phyloP scores from a whole-genome alignment of 2,888 invertebrate genomes.

The Perizoma flavofasciatum region DNA sequence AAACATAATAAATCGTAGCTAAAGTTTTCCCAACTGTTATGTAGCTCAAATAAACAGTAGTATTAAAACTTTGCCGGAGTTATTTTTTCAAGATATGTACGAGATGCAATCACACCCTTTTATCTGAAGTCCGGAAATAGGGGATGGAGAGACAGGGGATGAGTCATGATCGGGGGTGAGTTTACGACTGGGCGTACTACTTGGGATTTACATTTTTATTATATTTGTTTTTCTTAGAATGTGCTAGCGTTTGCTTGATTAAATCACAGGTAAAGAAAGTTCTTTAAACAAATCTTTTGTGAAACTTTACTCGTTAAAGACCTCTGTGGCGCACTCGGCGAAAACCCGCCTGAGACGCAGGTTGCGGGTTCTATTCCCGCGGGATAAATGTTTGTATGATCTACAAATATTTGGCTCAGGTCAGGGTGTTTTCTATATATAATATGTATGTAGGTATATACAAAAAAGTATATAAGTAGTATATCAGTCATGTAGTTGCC shows the following conservation, averaged over 20 bases:
- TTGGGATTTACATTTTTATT: constrained; percentile 37
- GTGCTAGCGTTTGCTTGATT: constrained; percentile 9
- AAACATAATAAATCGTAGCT: too few relatives aligned
- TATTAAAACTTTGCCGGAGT: constrained; percentile 15
- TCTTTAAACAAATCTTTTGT: not conserved
- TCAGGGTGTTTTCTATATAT: too few relatives aligned
- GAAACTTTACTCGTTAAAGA: too few relatives aligned
- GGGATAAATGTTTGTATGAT: too few relatives aligned
- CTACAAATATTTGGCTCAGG: too few relatives aligned
- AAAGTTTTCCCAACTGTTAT: not conserved
- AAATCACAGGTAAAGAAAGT: constrained; percentile 11
- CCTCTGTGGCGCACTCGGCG: too few relatives aligned
- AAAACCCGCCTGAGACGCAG: too few relatives aligned
- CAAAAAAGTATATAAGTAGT: too few relatives aligned
- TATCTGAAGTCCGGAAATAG: constrained; percentile 25
- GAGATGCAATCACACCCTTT: constrained; percentile 27
- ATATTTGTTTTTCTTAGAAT: constrained; percentile 25
- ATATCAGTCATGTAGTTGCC: too few relatives aligned
- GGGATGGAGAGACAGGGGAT: constrained; percentile 18
- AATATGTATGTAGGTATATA: too few relatives aligned
- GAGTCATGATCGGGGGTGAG: constrained; percentile 29
- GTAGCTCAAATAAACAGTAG: not conserved
- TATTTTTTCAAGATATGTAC: constrained; percentile 19
- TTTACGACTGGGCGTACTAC: constrained; percentile 35
- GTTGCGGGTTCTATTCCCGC: too few relatives aligned